Evolutionary conservation across 2,888 invertebrate genomes (phyloP).

Genomic region (Amiota mariae): DNA sequence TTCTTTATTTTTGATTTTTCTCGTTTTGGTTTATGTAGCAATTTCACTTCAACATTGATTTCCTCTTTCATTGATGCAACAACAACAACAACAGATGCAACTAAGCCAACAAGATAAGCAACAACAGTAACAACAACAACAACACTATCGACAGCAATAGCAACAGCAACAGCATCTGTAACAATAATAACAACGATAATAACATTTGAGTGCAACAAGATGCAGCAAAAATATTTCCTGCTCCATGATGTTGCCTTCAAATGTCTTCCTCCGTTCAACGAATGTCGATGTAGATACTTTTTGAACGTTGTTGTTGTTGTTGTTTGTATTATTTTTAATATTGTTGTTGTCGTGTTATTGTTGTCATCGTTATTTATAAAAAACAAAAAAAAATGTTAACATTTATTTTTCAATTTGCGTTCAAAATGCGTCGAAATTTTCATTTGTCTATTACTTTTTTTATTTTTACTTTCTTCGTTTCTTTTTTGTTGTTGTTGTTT

Average conservation of each 20-base stretch:
- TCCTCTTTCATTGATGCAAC: conserved; percentile 12
- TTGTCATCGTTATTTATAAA: conserved; percentile 9
- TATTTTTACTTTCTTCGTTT: not conserved
- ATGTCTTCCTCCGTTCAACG: conserved; percentile 1
- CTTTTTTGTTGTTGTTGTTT: not conserved
- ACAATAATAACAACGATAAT: conserved; percentile 6
- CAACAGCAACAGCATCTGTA: conserved; percentile 1
- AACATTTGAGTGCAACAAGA: conserved; percentile 2
- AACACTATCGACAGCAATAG: conserved; percentile 9
- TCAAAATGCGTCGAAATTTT: not conserved
- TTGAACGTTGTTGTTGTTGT: conserved; percentile 20
- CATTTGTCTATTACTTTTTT: not conserved
- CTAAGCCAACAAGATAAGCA: not conserved
- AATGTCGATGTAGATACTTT: not conserved
- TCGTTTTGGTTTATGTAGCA: not conserved
- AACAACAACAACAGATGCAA: not conserved
- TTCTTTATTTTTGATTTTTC: conserved; percentile 12
- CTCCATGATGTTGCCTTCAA: not conserved
- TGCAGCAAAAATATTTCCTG: not conserved
- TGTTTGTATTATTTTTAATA: conserved; percentile 29
- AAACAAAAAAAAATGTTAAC: conserved; percentile 45
- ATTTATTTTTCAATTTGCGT: not conserved
- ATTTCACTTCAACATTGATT: conserved; percentile 22
- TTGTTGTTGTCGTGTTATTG: conserved; percentile 31
- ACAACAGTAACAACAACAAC: conserved; percentile 1